Evolutionary conservation across 2,888 invertebrate species (phyloP).

Genomic region (Anthrax anthrax): DNA sequence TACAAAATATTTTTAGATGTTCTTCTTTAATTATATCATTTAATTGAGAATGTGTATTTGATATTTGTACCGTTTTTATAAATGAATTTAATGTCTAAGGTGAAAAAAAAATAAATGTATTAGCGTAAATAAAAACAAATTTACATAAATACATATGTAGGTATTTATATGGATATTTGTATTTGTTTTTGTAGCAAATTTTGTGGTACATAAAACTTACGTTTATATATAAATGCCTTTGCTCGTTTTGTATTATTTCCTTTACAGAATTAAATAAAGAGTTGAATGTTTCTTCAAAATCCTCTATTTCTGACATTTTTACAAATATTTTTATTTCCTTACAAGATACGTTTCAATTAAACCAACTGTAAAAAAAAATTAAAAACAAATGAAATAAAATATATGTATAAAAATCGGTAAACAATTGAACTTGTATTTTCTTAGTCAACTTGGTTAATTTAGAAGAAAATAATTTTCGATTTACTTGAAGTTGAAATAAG

Average conservation of each 20-base stretch:
- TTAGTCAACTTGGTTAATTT: too few relatives aligned
- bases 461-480: too few relatives aligned
- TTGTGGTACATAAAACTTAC: slow-evolving; percentile 19
- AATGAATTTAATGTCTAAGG: slow-evolving; percentile 32
- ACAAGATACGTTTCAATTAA: slow-evolving; percentile 22
- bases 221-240: slow-evolving; percentile 29
- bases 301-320: too few relatives aligned
- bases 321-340: too few relatives aligned
- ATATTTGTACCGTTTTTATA: slow-evolving; percentile 28
- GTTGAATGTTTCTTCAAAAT: too few relatives aligned
- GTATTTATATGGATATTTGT: too few relatives aligned
- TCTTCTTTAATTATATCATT: slow-evolving; percentile 25
- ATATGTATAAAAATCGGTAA: too few relatives aligned
- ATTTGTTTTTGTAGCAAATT: neutral
- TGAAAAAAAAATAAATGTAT: slow-evolving; percentile 5
- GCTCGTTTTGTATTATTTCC: slow-evolving; percentile 28
- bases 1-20: slow-evolving; percentile 37
- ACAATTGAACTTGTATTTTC: too few relatives aligned
- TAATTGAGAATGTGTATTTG: slow-evolving; percentile 19
- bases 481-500: too few relatives aligned
- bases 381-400: too few relatives aligned
- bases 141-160: too few relatives aligned
- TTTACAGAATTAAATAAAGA: slow-evolving; percentile 29
- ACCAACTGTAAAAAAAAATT: too few relatives aligned
- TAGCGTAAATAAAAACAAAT: neutral